Conservation (phyloP, 1,140 invertebrate genomes). For the Catajapyx aquilonaris region DNA sequence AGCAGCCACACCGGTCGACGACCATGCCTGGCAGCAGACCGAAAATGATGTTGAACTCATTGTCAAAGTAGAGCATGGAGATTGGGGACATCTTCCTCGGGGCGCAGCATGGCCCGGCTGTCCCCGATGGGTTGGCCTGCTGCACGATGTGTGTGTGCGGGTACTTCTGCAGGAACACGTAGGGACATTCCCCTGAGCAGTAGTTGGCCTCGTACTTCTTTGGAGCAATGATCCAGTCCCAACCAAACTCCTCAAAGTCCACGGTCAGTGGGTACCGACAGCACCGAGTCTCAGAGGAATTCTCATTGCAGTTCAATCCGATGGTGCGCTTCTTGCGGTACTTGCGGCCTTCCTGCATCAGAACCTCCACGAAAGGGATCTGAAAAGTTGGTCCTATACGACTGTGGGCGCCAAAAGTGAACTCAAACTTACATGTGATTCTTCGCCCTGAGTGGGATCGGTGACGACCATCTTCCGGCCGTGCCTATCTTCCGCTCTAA, state of each 20-base stretch:
- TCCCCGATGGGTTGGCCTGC: constrained; percentile 41
- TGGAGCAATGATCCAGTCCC: constrained; percentile 97
- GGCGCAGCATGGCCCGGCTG: constrained; percentile 68
- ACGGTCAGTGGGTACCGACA: constrained; percentile 81
- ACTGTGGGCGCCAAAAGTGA: too few relatives aligned
- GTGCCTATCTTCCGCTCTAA: constrained; percentile 34
- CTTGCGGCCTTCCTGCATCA: constrained; percentile 36
- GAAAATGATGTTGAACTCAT: constrained; percentile 67
- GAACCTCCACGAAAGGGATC: constrained; percentile 62
- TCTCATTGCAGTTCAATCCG: constrained; percentile 53
- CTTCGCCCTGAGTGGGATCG: constrained; percentile 20
- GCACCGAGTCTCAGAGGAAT: constrained; percentile 53
- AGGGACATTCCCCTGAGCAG: constrained; percentile 86
- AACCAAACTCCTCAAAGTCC: constrained; percentile 89
- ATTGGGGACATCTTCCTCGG: constrained; percentile 73
- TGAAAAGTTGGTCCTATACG: too few relatives aligned
- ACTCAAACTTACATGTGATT: constrained; percentile 7
- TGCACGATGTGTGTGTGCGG: constrained; percentile 85
- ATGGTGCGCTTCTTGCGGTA: constrained; percentile 46
- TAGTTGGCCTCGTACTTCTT: constrained; percentile 90
- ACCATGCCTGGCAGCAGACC: constrained; percentile 80
- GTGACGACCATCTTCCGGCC: constrained; percentile 19
- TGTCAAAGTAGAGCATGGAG: constrained; percentile 81
- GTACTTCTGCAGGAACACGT: constrained; percentile 67
- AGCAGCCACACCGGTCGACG: constrained; percentile 77